Evolutionary conservation across 2,797 vertebrate species (phyloP).

Genomic region (Catharus ustulatus): DNA sequence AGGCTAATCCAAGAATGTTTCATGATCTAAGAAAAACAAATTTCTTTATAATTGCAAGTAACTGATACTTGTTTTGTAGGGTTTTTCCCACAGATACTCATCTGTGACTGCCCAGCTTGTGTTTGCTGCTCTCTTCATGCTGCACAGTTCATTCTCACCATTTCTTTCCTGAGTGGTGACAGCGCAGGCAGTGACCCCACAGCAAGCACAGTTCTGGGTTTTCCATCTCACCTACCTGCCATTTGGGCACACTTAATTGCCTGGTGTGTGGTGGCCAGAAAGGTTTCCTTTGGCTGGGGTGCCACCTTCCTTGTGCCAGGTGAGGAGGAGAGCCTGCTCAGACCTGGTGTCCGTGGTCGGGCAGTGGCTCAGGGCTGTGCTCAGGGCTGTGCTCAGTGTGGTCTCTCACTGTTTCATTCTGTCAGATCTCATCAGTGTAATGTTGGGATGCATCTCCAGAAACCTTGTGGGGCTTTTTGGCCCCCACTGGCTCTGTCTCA

Average conservation of each 20-base stretch:
- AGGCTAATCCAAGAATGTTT: background rate
- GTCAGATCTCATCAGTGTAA: accelerated
- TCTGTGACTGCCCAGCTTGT: accelerated
- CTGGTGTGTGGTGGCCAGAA: background rate
- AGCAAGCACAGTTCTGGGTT: background rate
- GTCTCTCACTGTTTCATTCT: background rate
- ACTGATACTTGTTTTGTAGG: background rate
- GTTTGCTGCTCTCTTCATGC: background rate
- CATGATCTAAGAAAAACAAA: background rate
- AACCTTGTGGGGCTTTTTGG: accelerated
- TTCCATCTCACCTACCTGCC: background rate
- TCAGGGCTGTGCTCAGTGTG: background rate
- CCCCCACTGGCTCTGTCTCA: background rate
- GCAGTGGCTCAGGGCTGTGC: background rate
- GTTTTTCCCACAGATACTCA: background rate
- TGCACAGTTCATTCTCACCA: background rate
- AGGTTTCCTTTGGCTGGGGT: background rate
- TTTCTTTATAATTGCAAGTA: background rate
- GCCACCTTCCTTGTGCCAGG: background rate
- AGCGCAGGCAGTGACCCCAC: accelerated
- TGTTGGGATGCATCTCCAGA: background rate
- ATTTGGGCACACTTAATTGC: background rate
- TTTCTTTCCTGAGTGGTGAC: accelerated
- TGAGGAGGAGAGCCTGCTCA: background rate
- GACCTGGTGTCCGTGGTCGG: accelerated